Base-by-base conservation (phyloP, 2,113 vertebrate genomes). In the Hippocampus barbouri region DNA sequence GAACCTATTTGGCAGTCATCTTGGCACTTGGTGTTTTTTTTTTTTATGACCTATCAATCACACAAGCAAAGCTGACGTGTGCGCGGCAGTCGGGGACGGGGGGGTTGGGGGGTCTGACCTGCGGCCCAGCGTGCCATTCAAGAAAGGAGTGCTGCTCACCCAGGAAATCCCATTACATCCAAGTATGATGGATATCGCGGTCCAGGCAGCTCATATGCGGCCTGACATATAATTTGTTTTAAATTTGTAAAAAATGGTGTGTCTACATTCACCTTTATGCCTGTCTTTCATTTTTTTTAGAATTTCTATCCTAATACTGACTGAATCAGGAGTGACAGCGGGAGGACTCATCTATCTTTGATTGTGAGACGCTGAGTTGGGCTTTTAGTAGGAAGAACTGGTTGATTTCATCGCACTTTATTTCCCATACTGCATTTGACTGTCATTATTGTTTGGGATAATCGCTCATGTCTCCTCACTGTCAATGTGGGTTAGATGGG, bases 161-260 rank as follows among this genome's bases (percentile, higher is more conserved):
- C 84, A 89, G 87, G 85, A 90, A 91, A 92, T 90, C 88, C 89
- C 78, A 92, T 92, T 92, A 92, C 84, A 83, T 79, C 88, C 90
- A 91, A 92, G 85, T 88, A 90, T 91, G 91, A 93, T 93, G 88
- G 89, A 92, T 91, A 89, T 88, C 82, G 74, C 77, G 66, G 73
- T 74, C 65, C 66, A 65, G 71, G 85, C 91, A 87, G 77, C 86
- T 91, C 85, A 88, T 89, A 90, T 90, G 88, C 85, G 77, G 86
- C 66, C 83, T 91, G 90, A 91, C 87, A 89, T 86, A 87, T 91
- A 83, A 88, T 91, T 90, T 91, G 78, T 92, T 86, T 90, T 90
- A 86, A 91, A 41, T 91, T 90, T 89, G 83, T 73, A 76, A 72
- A 56, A 56, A 83, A 81, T 69, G 54, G 72, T 74, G 80, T 68